phyloP scores from a whole-genome alignment of 2,113 vertebrate species.

The Gobiocypris rarus region DNA sequence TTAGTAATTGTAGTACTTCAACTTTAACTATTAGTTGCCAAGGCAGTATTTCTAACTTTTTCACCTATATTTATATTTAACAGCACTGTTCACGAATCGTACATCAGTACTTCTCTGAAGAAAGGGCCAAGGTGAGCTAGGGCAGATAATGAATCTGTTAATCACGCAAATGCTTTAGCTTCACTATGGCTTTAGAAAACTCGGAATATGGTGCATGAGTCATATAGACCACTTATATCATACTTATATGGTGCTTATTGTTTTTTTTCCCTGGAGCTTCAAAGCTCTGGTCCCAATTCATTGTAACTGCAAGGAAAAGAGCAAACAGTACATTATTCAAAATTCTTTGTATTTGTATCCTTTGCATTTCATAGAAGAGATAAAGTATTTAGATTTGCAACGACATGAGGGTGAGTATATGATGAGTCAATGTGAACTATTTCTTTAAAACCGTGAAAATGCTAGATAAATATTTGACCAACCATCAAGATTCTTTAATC shows the following conservation, averaged over 20 bases:
- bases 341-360: neutral
- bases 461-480: conserved; percentile 10
- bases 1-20: neutral
- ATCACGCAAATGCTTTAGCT: neutral
- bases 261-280: neutral
- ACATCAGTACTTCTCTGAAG: neutral
- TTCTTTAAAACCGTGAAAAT: neutral
- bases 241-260: neutral
- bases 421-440: neutral
- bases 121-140: neutral
- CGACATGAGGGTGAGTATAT: neutral
- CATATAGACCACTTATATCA: no score
- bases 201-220: no score
- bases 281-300: neutral
- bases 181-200: neutral
- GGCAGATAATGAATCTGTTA: neutral
- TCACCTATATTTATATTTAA: neutral
- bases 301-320: neutral
- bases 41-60: neutral
- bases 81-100: neutral
- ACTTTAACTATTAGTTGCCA: neutral
- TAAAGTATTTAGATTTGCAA: neutral
- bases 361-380: neutral
- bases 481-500: neutral
- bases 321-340: neutral